These are phyloP conservation scores for Mythimna pallens DNA, from an alignment of 2,888 invertebrate species.

Conservation along the genomic window DNA sequence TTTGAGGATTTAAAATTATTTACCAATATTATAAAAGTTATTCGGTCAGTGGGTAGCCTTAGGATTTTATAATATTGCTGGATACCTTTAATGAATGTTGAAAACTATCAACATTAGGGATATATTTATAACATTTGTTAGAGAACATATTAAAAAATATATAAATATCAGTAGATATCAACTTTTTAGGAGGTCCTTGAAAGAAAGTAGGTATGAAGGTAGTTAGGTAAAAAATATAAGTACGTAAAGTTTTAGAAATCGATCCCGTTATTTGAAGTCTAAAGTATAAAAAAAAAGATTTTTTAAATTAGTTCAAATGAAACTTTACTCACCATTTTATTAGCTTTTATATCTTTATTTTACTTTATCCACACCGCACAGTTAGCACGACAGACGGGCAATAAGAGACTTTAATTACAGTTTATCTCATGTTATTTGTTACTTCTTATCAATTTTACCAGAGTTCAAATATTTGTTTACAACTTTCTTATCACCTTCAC, in stretches of 20 bases:
- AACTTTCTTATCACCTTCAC: conserved; percentile 31
- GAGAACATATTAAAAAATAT: not conserved
- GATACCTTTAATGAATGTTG: not conserved
- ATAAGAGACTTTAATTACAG: conserved; percentile 15
- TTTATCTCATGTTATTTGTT: conserved; percentile 25
- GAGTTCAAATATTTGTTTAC: conserved; percentile 46
- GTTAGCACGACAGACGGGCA: conserved; percentile 40
- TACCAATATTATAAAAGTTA: no score
- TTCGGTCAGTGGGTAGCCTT: no score
- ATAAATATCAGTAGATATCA: not conserved
- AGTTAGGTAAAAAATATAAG: not conserved
- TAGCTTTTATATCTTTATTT: conserved; percentile 32
- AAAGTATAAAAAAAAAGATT: no score
- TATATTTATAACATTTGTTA: not conserved
- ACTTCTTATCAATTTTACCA: conserved; percentile 31
- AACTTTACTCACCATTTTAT: conserved; percentile 63
- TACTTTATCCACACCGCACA: conserved; percentile 5
- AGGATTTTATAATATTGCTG: no score
- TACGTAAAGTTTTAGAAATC: not conserved
- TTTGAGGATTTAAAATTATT: not conserved
- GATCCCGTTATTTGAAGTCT: not conserved
- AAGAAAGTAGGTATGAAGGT: not conserved
- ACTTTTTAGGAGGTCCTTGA: not conserved
- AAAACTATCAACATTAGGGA: not conserved
- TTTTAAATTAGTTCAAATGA: not conserved